Evolutionary conservation across 2,797 vertebrate genomes (phyloP).

Genomic region (Spizella passerina): DNA sequence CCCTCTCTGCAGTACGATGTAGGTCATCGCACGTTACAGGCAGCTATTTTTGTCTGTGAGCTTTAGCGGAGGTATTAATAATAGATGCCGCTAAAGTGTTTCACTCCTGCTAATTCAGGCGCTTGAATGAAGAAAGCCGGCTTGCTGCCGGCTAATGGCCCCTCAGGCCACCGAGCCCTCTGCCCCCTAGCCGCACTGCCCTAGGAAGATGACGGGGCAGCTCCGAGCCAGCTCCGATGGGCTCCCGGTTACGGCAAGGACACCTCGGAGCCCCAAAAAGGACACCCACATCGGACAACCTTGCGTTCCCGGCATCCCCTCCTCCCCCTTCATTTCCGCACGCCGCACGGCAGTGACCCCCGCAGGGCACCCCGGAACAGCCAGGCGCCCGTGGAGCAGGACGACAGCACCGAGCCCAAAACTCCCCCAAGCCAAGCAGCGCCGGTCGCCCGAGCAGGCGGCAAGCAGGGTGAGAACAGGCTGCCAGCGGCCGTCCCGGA

Average conservation of each 20-base stretch:
- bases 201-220: neutral
- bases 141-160: neutral
- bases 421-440: neutral
- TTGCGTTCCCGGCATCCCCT: neutral
- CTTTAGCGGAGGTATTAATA: slow-evolving; percentile 78
- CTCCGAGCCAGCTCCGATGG: neutral
- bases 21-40: slow-evolving; percentile 76
- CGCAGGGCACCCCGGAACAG: neutral
- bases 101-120: slow-evolving; percentile 58
- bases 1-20: slow-evolving; percentile 68
- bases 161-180: neutral
- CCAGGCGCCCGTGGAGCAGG: neutral
- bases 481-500: neutral
- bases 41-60: slow-evolving; percentile 76
- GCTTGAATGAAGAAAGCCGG: neutral
- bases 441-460: neutral
- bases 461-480: neutral
- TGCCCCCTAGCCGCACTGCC: neutral
- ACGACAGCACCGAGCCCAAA: neutral
- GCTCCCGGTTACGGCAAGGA: neutral
- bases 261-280: neutral
- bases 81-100: slow-evolving; percentile 77
- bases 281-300: neutral
- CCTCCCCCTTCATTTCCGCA: too few relatives aligned
- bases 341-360: neutral